Base-by-base conservation (phyloP, 2,888 invertebrate species). In the Mechanitis messenoides region DNA sequence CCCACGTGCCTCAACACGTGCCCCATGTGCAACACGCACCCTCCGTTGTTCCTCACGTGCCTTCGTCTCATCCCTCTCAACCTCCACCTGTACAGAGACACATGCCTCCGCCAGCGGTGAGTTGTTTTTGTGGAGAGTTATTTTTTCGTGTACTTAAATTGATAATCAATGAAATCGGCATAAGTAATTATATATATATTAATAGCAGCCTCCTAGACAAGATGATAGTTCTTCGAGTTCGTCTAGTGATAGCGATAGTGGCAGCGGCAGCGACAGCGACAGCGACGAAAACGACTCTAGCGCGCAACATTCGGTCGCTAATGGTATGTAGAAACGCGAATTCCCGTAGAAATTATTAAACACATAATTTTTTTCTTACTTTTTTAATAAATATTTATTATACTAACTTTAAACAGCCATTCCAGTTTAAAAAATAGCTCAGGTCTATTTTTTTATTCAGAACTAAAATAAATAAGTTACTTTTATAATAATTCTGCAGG, bases 141-240 rank as follows among this genome's bases (percentile, higher is more conserved):
- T 31, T 9, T 11, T 2, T 9, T 9, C 50, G 50, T 31, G 5
- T 50, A 11, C 46, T 46, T 46, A 35, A 20, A 20, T 20, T n/a
- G 46, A 57, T 45, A n/a, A 38, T 3, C 1, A 6, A 38, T 3
- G 3, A 12, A 47, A 46, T 45, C n/a, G n/a, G 33, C 53, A 38
- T 55, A 11, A 12, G 20, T 7, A 38, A 33, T 12, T 3, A 50
- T 28, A 42, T 42, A 9, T 42, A 42, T 11, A 9, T 11, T 5
- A 6, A 9, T 42, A 42, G 42, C 62, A 73, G 68, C 69, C 68
- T 7, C 70, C 77, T 59, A 78, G 75, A 45, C 79, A 75, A 71
- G 90, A 83, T 53, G 91, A 84, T 77, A 91, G 86, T 76, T 91
- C 85, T 58, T 89, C 87, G 9, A 84, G 84, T 65, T 88, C 90